Evolutionary conservation across 2,113 vertebrate species (phyloP), one percentile per base, ranked within the genome.

Genomic region (Misgurnus anguillicaudatus): DNA sequence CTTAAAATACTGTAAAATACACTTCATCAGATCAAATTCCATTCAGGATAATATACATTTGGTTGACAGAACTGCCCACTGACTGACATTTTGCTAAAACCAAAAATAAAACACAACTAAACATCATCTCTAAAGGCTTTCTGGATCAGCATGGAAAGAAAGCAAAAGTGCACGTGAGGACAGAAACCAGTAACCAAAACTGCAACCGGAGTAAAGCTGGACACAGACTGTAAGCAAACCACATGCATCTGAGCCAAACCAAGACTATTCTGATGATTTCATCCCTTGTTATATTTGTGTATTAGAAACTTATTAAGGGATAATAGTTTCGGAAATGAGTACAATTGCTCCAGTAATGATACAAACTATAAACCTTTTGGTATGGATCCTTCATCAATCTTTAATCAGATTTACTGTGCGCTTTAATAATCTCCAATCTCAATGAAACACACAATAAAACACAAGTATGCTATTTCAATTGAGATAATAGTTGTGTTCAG

Each of bases 221-320:
- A 47, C 21, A 62, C 21, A 75, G 41, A 62, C 53, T 42, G 21
- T 24, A 72, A 38, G 39, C 41, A 75, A 75, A 48, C 72, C 72
- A 36, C 41, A 62, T 45, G 48, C 57, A 48, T 75, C 41, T 48
- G 21, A 75, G 57, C 57, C 58, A 75, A 48, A 62, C 72, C 58
- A 75, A 75, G 41, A 62, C 36, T 36, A 75, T 36, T 75, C 21
- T 10, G 57, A 75, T 41, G 41, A 75, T 62, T 62, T 62, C 58
- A 62, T 36, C 39, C 53, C 41, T 62, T 48, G 72, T 62, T 36
- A 48, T 62, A 38, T 24, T 38, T 17, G n/a, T 45, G 55, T 74
- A 74, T 42, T 60, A 74, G 71, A 74, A 74, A 74, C 57, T 39
- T 61, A 74, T 42, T 14, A 51, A 21, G 13, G 39, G 55, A 61